Conservation (phyloP, 1,140 invertebrate species). For the Saccostrea echinata region DNA sequence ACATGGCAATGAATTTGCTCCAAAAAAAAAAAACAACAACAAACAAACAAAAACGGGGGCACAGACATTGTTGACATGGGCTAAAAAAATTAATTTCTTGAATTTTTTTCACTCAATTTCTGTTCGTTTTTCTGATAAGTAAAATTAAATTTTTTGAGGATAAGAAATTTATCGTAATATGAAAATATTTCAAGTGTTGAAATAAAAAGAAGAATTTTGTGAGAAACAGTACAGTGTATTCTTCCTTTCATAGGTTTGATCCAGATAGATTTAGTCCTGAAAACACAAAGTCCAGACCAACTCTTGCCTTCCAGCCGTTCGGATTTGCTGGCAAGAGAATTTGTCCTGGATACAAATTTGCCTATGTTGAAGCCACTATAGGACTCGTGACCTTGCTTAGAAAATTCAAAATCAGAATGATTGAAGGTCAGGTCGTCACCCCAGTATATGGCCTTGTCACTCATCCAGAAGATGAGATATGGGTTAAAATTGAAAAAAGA, state of each 20-base stretch:
- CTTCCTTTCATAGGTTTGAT: constrained; percentile 70
- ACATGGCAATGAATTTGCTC: too few relatives aligned
- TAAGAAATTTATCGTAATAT: too few relatives aligned
- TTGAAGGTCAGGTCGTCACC: constrained; percentile 69
- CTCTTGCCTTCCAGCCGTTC: constrained; percentile 72
- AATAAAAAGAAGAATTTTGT: too few relatives aligned
- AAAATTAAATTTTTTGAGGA: too few relatives aligned
- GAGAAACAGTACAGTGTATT: too few relatives aligned
- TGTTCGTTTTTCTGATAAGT: too few relatives aligned
- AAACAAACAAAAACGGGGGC: too few relatives aligned
- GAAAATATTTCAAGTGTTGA: too few relatives aligned
- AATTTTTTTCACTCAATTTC: too few relatives aligned
- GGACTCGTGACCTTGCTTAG: constrained; percentile 65
- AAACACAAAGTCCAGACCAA: constrained; percentile 61
- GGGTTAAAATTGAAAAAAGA: constrained; percentile 69
- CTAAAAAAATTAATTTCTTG: too few relatives aligned
- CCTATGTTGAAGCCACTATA: constrained; percentile 64
- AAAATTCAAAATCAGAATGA: constrained; percentile 68
- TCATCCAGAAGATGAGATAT: constrained; percentile 75
- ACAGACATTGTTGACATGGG: too few relatives aligned
- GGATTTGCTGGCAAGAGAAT: constrained; percentile 77
- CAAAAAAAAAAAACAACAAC: too few relatives aligned
- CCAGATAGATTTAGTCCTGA: constrained; percentile 74
- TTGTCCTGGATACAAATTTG: constrained; percentile 73
- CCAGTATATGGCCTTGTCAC: constrained; percentile 72